Conservation (phyloP, 92 coral and sea anemone genomes). For the Zoanthus sansibaricus region DNA sequence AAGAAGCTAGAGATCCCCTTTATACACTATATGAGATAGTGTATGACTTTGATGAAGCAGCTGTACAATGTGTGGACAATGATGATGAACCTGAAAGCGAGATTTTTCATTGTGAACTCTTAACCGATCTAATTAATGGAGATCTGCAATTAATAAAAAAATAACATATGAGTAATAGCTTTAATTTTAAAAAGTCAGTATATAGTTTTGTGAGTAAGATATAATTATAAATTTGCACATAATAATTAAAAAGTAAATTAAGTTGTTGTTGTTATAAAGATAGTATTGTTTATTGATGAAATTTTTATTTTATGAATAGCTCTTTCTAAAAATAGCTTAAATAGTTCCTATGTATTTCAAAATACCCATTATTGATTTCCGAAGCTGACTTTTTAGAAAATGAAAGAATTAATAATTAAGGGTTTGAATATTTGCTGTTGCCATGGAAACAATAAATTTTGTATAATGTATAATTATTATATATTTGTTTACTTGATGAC, state of each 20-base stretch:
- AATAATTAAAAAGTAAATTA: slow-evolving; percentile 18
- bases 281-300: not conserved
- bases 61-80: slow-evolving; percentile 10
- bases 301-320: slow-evolving; percentile 12
- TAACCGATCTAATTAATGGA: slow-evolving; percentile 36
- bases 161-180: slow-evolving; percentile 8
- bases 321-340: slow-evolving; percentile 19
- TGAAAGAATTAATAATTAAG: slow-evolving; percentile 16
- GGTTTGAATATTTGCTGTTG: slow-evolving; percentile 20
- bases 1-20: slow-evolving; percentile 33
- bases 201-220: slow-evolving; percentile 22
- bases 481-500: slow-evolving; percentile 26
- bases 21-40: slow-evolving; percentile 17
- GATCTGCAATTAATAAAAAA: slow-evolving; percentile 19
- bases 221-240: slow-evolving; percentile 7
- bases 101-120: slow-evolving; percentile 16
- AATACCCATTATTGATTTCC: slow-evolving; percentile 16
- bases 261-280: slow-evolving; percentile 23
- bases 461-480: slow-evolving; percentile 18
- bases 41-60: slow-evolving; percentile 18
- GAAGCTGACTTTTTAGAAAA: slow-evolving; percentile 12
- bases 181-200: slow-evolving; percentile 16
- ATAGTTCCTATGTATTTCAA: slow-evolving; percentile 14
- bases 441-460: slow-evolving; percentile 14
- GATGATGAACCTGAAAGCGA: slow-evolving; percentile 33